A percentile compares a stretch with the other conserved stretches of the same genome.
Evolutionary conservation across 2,888 invertebrate species (phyloP).

Genomic region (Cheilosia impressa): DNA sequence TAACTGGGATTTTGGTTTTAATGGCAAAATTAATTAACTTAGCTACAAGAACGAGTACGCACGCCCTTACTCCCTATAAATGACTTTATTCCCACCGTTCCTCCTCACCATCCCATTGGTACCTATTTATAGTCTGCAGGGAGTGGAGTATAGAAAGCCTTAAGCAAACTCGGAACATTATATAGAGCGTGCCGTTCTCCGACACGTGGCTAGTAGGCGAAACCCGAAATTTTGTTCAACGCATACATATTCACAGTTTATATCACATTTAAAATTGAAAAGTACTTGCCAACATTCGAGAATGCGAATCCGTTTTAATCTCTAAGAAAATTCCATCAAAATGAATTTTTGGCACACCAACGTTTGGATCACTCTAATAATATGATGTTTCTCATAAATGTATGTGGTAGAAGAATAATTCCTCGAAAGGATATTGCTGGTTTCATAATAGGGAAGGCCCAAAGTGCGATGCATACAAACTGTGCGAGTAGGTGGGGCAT

Average conservation of each 20-base stretch:
- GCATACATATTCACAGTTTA: background rate
- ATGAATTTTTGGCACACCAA: background rate
- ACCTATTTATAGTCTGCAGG: background rate
- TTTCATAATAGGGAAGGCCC: background rate
- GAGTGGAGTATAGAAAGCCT: background rate
- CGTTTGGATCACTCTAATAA: constrained; percentile 1
- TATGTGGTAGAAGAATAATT: background rate
- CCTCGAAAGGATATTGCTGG: background rate
- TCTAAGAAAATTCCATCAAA: constrained; percentile 5
- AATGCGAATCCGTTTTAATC: background rate
- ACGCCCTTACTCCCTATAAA: background rate
- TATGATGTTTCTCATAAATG: background rate
- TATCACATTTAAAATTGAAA: background rate
- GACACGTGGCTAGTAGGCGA: background rate
- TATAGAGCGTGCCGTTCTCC: background rate
- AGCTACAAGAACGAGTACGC: background rate
- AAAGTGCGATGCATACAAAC: background rate
- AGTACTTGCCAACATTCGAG: background rate
- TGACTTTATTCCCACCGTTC: background rate
- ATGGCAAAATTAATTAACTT: constrained; percentile 16
- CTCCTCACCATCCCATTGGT: background rate
- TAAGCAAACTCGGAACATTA: background rate
- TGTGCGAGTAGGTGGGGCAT: background rate
- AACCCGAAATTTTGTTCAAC: background rate
- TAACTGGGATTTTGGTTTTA: constrained; percentile 5